Percentiles rank a stretch among this genome's conserved stretches.
Evolutionary conservation across 2,797 vertebrate species (phyloP).

Genomic region (Anomalospiza imberbis): DNA sequence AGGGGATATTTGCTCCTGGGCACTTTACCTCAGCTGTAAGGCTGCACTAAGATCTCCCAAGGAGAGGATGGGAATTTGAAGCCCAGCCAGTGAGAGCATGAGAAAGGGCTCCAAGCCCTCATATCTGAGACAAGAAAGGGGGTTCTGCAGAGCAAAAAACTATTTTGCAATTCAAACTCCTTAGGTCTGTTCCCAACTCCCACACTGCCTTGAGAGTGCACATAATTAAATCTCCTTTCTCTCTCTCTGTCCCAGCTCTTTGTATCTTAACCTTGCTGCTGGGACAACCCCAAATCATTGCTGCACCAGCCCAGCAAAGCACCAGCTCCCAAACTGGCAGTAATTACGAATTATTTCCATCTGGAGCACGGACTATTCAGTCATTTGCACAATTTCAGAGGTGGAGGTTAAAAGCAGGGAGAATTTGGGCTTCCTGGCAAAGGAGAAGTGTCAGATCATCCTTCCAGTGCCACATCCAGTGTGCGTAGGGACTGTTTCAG

Average conservation of each 20-base stretch:
- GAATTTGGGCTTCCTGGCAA: not conserved
- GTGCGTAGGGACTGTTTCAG: not conserved
- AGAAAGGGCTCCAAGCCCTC: not conserved
- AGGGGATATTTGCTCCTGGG: not conserved
- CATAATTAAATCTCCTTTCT: not conserved
- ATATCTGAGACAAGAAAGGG: not conserved
- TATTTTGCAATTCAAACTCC: not conserved
- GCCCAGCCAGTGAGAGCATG: not conserved
- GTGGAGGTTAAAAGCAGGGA: not conserved
- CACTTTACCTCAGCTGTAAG: not conserved
- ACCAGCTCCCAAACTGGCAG: not conserved
- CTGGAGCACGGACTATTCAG: not conserved
- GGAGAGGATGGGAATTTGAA: not conserved
- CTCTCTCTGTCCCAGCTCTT: not conserved
- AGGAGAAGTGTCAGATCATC: not conserved
- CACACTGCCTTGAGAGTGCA: not conserved
- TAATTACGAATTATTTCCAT: not conserved
- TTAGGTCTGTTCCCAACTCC: not conserved
- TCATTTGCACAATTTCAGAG: not conserved
- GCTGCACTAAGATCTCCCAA: not conserved
- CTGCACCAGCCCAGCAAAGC: not conserved
- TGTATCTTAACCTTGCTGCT: rapidly evolving
- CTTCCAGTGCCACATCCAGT: not conserved
- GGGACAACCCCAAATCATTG: not conserved
- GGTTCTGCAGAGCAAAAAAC: not conserved